These are phyloP conservation scores for Plagodis dolabraria DNA, from an alignment of 2,888 invertebrate species.

Conservation along the genomic window DNA sequence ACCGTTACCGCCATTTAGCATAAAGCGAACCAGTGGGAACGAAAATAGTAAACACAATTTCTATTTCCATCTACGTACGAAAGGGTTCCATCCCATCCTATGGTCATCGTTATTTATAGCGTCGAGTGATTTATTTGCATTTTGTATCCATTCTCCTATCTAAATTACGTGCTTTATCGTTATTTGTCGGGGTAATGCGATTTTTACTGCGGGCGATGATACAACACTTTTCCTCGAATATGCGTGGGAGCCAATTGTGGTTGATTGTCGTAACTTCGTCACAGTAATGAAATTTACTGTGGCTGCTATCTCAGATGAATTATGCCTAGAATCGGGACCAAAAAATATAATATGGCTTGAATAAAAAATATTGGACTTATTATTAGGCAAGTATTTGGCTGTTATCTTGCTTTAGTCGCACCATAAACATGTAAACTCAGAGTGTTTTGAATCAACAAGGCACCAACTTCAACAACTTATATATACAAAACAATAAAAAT, in stretches of 20 bases:
- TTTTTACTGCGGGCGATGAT: slow-evolving; percentile 62
- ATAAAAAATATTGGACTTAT: too few relatives aligned
- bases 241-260: slow-evolving; percentile 7
- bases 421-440: too few relatives aligned
- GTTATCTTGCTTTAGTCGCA: too few relatives aligned
- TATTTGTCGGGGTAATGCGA: slow-evolving; percentile 66
- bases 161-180: slow-evolving; percentile 71
- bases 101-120: slow-evolving; percentile 60
- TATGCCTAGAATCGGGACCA: too few relatives aligned
- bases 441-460: too few relatives aligned
- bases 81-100: slow-evolving; percentile 34
- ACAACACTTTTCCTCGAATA: slow-evolving; percentile 35
- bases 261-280: background rate
- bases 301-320: too few relatives aligned
- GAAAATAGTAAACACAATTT: slow-evolving; percentile 29
- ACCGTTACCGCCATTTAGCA: too few relatives aligned
- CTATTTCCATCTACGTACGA: slow-evolving; percentile 26
- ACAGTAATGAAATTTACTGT: too few relatives aligned
- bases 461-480: too few relatives aligned
- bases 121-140: slow-evolving; percentile 65
- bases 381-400: too few relatives aligned
- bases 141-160: slow-evolving; percentile 70
- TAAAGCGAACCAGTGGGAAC: background rate
- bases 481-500: too few relatives aligned
- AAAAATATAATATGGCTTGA: too few relatives aligned